Evolutionary conservation across 2,888 invertebrate species (phyloP).

Genomic region (Scelioninae gen. 2): DNA sequence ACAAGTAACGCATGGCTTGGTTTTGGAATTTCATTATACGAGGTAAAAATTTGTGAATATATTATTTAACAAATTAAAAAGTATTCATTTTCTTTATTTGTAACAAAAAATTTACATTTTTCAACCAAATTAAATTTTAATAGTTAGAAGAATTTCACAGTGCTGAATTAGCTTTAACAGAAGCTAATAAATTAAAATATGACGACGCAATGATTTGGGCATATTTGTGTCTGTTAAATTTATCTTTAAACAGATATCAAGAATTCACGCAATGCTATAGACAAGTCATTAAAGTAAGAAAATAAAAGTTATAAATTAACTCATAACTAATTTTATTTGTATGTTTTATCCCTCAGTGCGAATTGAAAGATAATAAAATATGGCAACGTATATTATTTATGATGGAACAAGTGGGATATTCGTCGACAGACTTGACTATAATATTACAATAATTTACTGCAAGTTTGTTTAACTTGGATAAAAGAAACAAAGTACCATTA

Average conservation of each 20-base stretch:
- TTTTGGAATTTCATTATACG: constrained; percentile 31
- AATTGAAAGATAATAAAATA: constrained; percentile 67
- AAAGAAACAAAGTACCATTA: constrained; percentile 28
- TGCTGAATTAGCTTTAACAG: constrained; percentile 65
- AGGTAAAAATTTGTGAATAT: constrained; percentile 6
- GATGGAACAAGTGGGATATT: constrained; percentile 65
- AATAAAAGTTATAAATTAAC: constrained; percentile 2
- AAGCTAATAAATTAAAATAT: constrained; percentile 67
- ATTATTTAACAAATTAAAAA: constrained; percentile 19
- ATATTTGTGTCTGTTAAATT: constrained; percentile 63
- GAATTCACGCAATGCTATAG: constrained; percentile 69
- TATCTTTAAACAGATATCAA: constrained; percentile 64
- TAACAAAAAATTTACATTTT: constrained; percentile 10
- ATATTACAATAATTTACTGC: constrained; percentile 34
- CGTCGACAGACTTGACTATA: constrained; percentile 61
- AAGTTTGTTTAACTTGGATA: constrained; percentile 18
- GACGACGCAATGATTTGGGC: constrained; percentile 51
- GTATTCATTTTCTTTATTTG: constrained; percentile 33
- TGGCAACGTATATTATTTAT: constrained; percentile 66
- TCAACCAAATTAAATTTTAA: constrained; percentile 10
- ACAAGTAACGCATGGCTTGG: constrained; percentile 30
- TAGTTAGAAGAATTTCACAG: constrained; percentile 63
- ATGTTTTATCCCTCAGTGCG: constrained; percentile 60
- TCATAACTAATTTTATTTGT: neutral
- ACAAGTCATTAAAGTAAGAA: constrained; percentile 63